Evolutionary conservation across 2,797 vertebrate species (phyloP).

Genomic region (Chelonia mydas): DNA sequence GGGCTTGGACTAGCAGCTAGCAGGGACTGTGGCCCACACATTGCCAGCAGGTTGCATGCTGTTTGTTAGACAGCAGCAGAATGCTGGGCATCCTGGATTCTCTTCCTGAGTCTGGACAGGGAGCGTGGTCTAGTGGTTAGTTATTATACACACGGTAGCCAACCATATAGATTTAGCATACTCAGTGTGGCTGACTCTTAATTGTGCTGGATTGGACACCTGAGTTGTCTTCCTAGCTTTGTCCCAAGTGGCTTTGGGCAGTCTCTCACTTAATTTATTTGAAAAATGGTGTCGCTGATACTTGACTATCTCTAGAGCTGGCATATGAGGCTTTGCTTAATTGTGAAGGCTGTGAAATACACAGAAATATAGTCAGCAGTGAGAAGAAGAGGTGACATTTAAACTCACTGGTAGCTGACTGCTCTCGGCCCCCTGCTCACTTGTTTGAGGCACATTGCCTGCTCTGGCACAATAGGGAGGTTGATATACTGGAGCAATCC

Average conservation of each 20-base stretch:
- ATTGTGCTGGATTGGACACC: not conserved
- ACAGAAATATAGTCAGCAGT: not conserved
- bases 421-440: rapidly evolving
- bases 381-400: not conserved
- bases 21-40: not conserved
- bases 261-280: not conserved
- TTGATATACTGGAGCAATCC: not conserved
- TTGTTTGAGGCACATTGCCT: not conserved
- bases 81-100: not conserved
- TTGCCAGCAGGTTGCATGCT: not conserved
- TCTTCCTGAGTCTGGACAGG: not conserved
- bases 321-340: not conserved
- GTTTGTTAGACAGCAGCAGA: no score
- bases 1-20: rapidly evolving
- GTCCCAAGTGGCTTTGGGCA: not conserved
- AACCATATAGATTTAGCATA: not conserved
- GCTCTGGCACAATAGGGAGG: not conserved
- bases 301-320: not conserved
- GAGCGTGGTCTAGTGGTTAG: not conserved
- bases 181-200: not conserved
- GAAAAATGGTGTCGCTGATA: not conserved
- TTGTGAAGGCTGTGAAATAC: not conserved
- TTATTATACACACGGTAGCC: not conserved
- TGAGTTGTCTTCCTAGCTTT: not conserved
- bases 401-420: not conserved